Base-by-base conservation (phyloP, 2,113 vertebrate species). In the Bos indicus region DNA sequence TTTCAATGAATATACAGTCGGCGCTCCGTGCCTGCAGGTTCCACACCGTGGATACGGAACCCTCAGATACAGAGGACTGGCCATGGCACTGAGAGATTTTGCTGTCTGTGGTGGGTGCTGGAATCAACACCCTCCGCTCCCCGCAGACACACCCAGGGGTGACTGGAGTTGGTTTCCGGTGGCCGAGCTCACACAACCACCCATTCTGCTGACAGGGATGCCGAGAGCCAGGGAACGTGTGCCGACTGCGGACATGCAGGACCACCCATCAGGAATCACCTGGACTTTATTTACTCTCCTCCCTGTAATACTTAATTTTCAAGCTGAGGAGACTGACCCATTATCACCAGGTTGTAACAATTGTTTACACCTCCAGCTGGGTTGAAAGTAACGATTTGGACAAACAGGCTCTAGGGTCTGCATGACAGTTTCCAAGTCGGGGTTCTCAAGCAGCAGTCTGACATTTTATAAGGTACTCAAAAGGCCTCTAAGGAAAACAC, bases 321-420 rank as follows among this genome's bases (percentile, higher is more conserved):
- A 21, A 21, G 54, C 52, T 17, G 78, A 88, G 6, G 30, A 33
- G 15, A 48, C 15, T 1, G n/a, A 16, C 21, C 8, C 9, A 1
- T 33, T 0, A 51, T 40, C 48, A 14, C 28, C 0, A 5, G n/a
- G 64, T 6, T 56, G 26, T 19, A 25, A 40, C 17, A 36, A 7
- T 8, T 30, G 54, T 15, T 15, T 56, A 14, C 6, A 4, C 1
- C 7, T 4, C 14, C 78, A 28, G 26, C 36, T 16, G 21, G 40
- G 56, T 9, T 59, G 36, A 15, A 60, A 48, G 57, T 1, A 30
- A 64, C 3, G 36, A 43, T 80, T 33, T 11, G 16, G 59, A 64
- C 5, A 7, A 19, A 59, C 0, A 11, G 1, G 7, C 12, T 2
- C 30, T 0, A 7, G 51, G 57, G 17, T 30, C 52, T 0, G 0